These are phyloP conservation scores for Gavialis gangeticus DNA, from an alignment of 2,113 vertebrate genomes.

Conservation along the genomic window DNA sequence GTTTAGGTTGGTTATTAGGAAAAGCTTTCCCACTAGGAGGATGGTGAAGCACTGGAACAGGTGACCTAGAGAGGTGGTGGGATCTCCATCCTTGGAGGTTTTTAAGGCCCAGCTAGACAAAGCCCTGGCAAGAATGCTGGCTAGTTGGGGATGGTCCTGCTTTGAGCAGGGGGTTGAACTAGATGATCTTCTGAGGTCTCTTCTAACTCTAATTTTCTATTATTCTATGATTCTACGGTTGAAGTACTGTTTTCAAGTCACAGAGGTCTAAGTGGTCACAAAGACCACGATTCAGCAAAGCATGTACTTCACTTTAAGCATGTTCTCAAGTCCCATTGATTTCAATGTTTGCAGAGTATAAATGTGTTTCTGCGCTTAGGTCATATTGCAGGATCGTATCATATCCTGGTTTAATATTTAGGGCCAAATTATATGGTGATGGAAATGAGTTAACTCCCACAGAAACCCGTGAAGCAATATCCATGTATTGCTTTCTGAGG, in stretches of 20 bases:
- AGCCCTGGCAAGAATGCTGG: no score
- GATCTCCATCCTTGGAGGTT: no score
- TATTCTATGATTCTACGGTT: no score
- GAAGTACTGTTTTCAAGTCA: not conserved
- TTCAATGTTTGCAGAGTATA: not conserved
- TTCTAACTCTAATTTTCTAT: no score
- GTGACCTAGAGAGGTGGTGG: no score
- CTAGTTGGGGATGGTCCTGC: no score
- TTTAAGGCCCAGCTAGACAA: no score
- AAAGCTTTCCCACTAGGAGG: no score
- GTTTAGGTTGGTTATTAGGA: no score
- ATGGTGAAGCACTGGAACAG: no score
- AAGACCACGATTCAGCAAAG: not conserved
- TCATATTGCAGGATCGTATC: slow-evolving; percentile 17
- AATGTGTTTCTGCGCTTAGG: not conserved
- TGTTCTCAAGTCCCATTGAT: not conserved
- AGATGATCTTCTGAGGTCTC: no score
- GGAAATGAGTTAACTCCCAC: not conserved
- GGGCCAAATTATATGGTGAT: not conserved
- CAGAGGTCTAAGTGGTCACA: not conserved
- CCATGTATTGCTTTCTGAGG: not conserved
- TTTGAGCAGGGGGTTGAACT: no score
- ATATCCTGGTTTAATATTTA: not conserved
- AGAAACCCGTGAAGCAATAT: not conserved
- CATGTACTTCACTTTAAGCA: not conserved